Conservation (phyloP, 2,113 vertebrate genomes). For the Tinamus guttatus region DNA sequence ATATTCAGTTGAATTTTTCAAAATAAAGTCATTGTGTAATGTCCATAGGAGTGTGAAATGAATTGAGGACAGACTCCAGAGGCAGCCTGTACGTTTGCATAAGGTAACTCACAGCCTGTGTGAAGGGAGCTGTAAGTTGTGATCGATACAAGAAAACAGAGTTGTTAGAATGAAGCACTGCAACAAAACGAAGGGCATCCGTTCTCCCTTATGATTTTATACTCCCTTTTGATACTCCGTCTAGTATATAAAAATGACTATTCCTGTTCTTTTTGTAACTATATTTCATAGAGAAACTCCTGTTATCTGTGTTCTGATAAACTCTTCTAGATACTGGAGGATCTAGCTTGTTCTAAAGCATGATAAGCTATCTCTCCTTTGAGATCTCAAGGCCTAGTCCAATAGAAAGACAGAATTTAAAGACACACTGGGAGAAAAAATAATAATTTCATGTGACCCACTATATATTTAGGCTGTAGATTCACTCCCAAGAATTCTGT, state of each 20-base stretch:
- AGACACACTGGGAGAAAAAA: background rate
- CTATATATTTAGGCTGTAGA: background rate
- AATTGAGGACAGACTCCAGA: background rate
- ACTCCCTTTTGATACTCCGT: background rate
- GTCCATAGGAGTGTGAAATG: background rate
- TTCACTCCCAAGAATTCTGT: background rate
- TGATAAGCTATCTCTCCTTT: background rate
- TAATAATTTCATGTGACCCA: background rate
- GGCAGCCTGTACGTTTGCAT: background rate
- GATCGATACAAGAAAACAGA: background rate
- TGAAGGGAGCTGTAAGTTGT: background rate
- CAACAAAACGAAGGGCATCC: background rate
- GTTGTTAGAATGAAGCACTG: background rate
- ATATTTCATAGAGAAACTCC: background rate
- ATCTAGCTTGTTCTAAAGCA: background rate
- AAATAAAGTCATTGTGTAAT: background rate
- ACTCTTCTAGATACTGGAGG: background rate
- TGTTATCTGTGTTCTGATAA: background rate
- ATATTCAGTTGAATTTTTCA: background rate
- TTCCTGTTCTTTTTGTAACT: background rate
- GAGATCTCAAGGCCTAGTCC: background rate
- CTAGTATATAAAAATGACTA: rapidly evolving
- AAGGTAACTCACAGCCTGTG: background rate
- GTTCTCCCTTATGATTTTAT: background rate
- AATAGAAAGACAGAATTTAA: background rate